Conservation (phyloP, 2,888 invertebrate species). For the Chironomus riparius region DNA sequence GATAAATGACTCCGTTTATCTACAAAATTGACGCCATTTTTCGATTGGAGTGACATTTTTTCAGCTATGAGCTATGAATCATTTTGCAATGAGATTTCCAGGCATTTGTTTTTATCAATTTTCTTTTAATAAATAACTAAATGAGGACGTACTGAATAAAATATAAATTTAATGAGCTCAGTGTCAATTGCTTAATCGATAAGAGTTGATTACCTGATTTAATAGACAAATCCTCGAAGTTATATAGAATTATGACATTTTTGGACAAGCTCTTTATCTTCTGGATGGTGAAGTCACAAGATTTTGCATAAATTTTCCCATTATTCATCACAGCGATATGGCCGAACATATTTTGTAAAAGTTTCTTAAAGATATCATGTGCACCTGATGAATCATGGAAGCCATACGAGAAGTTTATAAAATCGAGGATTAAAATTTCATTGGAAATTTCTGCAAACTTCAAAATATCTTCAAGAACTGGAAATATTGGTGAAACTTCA, state of each 20-base stretch:
- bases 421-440: slow-evolving; percentile 70
- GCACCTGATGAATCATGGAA: slow-evolving; percentile 39
- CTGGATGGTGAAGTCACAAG: slow-evolving; percentile 47
- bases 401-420: slow-evolving; percentile 65
- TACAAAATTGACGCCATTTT: too few species aligned
- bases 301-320: slow-evolving; percentile 29
- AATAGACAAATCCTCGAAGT: slow-evolving; percentile 43
- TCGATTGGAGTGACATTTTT: too few species aligned
- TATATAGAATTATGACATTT: slow-evolving; percentile 52
- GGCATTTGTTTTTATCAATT: too few species aligned
- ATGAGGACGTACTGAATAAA: too few species aligned
- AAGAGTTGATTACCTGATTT: slow-evolving; percentile 34
- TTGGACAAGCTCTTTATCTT: slow-evolving; percentile 49
- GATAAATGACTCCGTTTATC: too few species aligned
- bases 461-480: slow-evolving; percentile 58
- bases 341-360: slow-evolving; percentile 47
- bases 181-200: too few species aligned
- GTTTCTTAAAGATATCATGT: slow-evolving; percentile 46
- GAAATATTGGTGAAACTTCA: slow-evolving; percentile 52
- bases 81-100: too few species aligned
- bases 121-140: too few species aligned
- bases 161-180: not conserved
- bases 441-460: slow-evolving; percentile 57
- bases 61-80: too few species aligned
- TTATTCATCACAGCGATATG: slow-evolving; percentile 43